These are phyloP conservation scores for Psilopogon haemacephalus DNA, from an alignment of 2,113 vertebrate genomes.

Conservation along the genomic window DNA sequence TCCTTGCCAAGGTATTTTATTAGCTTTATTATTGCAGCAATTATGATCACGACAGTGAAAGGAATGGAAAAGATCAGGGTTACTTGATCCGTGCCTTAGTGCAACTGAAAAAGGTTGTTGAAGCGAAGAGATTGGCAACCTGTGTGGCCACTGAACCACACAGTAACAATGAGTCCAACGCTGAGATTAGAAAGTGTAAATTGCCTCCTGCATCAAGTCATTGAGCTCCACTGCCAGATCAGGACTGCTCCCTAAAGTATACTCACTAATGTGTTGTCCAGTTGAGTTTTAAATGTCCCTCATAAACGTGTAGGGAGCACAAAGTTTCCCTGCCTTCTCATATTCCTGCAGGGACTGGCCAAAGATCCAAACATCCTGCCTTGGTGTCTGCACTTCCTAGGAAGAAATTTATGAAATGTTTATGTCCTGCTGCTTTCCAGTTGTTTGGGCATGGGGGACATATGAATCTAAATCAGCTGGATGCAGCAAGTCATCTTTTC, in stretches of 20 bases:
- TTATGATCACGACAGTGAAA: background rate
- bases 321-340: background rate
- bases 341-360: slow-evolving; percentile 16
- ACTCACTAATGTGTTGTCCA: background rate
- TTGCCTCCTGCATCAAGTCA: background rate
- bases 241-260: background rate
- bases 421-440: slow-evolving; percentile 46
- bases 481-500: slow-evolving; percentile 38
- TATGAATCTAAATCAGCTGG: slow-evolving; percentile 39
- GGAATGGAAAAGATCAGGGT: background rate
- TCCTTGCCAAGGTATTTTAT: background rate
- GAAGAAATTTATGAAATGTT: slow-evolving; percentile 63
- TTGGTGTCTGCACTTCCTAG: slow-evolving; percentile 45
- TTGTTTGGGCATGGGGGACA: slow-evolving; percentile 55
- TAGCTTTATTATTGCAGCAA: background rate
- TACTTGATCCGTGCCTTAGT: background rate
- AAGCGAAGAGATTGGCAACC: background rate
- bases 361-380: slow-evolving; percentile 23
- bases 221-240: background rate
- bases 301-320: background rate
- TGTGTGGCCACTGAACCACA: background rate
- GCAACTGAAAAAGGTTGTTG: background rate
- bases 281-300: background rate
- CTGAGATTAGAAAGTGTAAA: background rate
- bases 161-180: background rate